A percentile compares a stretch with the other conserved stretches of the same genome.
These are phyloP conservation scores for Drosophila nigrodunni DNA, from an alignment of 1,140 invertebrate species.

Conservation along the genomic window DNA sequence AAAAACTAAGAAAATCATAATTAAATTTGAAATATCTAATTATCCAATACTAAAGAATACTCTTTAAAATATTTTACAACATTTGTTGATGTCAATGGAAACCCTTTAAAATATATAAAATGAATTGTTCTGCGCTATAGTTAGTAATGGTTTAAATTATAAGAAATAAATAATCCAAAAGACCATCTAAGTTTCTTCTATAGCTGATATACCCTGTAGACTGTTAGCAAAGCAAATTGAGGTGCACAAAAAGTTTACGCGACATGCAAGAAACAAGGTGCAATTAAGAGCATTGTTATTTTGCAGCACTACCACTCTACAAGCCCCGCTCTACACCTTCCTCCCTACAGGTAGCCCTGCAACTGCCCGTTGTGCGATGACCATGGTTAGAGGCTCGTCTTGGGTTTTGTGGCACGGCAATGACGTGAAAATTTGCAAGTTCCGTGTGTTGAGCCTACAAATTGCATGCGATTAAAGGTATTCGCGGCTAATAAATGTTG, in stretches of 20 bases:
- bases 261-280: constrained; percentile 76
- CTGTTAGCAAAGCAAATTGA: constrained; percentile 19
- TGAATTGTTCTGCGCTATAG: no score
- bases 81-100: no score
- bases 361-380: no score
- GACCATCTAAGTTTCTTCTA: background rate
- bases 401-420: constrained; percentile 46
- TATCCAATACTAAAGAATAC: no score
- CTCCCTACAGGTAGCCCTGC: background rate
- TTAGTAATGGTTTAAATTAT: no score
- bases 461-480: constrained; percentile 78
- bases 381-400: background rate
- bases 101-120: no score
- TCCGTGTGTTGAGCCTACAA: constrained; percentile 69
- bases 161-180: no score
- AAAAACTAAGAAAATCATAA: no score
- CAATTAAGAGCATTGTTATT: constrained; percentile 67
- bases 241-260: constrained; percentile 63
- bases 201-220: constrained; percentile 9
- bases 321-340: background rate
- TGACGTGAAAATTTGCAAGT: constrained; percentile 77
- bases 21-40: no score
- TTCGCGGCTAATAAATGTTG: constrained; percentile 80
- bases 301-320: constrained; percentile 13
- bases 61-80: no score